Base-by-base conservation (phyloP, 1,140 invertebrate genomes). In the Drosophila virilis region DNA sequence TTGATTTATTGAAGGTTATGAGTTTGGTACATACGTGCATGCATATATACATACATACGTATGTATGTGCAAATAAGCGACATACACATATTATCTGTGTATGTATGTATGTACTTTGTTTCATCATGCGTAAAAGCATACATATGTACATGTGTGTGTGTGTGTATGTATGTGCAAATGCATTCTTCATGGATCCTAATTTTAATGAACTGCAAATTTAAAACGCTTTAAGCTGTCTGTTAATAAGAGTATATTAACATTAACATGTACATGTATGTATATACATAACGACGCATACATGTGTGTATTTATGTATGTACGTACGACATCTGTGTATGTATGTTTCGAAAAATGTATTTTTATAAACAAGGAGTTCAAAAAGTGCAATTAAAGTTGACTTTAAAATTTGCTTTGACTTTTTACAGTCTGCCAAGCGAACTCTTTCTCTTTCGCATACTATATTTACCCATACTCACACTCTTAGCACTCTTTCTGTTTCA, bases 361-460 rank as follows among this genome's bases (percentile, higher is more conserved):
- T 10, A 3, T 15, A 37, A 33, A 52, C 3, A 28, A 15, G 8
- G 33, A 54, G 51, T 54, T 37, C n/a, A n/a, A 1, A 6, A 6
- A 10, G 13, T 37, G 13, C 13, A 15, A 17, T 15, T 15, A 6
- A 17, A 37, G n/a, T 37, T 54, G 13, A 33, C 13, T 37, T 38
- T n/a, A n/a, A n/a, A 54, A 37, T 28, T 50, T 13, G 48, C 45
- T 33, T 50, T 50, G 28, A 28, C 22, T 33, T n/a, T 32, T 32
- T 28, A 28, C 28, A 50, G 48, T 54, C 33, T 54, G 33, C 9
- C 51, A 51, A 37, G 17, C 3, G 15, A 6, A 17, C 51, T 38
- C 51, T 12, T 9, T 9, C 33, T 37, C 33, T 32, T 22, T 6
- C 51, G 38, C 13, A 52, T 13, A 37, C 48, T 33, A 17, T 10